A percentile compares a stretch with the other conserved stretches of the same genome.
Evolutionary conservation across 2,888 invertebrate species (phyloP).

Genomic region (Timandra comae): DNA sequence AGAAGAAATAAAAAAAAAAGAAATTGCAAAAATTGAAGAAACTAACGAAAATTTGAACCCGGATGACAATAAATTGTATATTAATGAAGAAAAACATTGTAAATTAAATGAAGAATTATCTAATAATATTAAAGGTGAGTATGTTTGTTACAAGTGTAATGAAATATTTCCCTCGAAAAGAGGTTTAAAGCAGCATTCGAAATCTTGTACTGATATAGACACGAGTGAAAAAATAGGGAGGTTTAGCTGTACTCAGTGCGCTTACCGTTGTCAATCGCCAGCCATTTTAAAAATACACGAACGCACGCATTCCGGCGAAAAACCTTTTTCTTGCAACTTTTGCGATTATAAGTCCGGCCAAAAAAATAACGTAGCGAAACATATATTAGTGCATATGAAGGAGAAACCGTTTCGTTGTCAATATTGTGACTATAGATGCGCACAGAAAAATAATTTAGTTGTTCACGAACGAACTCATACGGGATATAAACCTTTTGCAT

Average conservation of each 20-base stretch:
- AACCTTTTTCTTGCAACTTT: slow-evolving; percentile 65
- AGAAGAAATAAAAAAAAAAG: slow-evolving; percentile 53
- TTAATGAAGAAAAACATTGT: slow-evolving; percentile 37
- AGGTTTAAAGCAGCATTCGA: slow-evolving; percentile 56
- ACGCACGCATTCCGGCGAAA: slow-evolving; percentile 66
- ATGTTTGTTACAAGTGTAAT: slow-evolving; percentile 58
- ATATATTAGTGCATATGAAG: slow-evolving; percentile 71
- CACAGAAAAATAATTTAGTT: slow-evolving; percentile 69
- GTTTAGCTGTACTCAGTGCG: slow-evolving; percentile 59
- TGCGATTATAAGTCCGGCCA: slow-evolving; percentile 72
- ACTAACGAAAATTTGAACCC: slow-evolving; percentile 65
- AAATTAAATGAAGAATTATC: slow-evolving; percentile 46
- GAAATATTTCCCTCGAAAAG: slow-evolving; percentile 57
- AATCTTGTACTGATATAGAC: slow-evolving; percentile 38
- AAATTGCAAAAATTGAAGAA: slow-evolving; percentile 44
- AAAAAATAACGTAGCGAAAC: slow-evolving; percentile 71
- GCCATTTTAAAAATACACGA: slow-evolving; percentile 72
- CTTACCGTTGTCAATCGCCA: slow-evolving; percentile 68
- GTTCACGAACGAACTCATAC: slow-evolving; percentile 73
- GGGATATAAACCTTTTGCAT: slow-evolving; percentile 68
- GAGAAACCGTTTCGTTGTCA: slow-evolving; percentile 69
- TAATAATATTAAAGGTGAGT: slow-evolving; percentile 59
- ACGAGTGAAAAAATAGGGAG: slow-evolving; percentile 50
- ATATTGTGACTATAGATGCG: slow-evolving; percentile 69
- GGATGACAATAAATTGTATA: slow-evolving; percentile 54